A percentile compares a stretch with the other conserved stretches of the same genome.
phyloP scores from a whole-genome alignment of 2,797 vertebrate genomes.

The Lemur catta region DNA sequence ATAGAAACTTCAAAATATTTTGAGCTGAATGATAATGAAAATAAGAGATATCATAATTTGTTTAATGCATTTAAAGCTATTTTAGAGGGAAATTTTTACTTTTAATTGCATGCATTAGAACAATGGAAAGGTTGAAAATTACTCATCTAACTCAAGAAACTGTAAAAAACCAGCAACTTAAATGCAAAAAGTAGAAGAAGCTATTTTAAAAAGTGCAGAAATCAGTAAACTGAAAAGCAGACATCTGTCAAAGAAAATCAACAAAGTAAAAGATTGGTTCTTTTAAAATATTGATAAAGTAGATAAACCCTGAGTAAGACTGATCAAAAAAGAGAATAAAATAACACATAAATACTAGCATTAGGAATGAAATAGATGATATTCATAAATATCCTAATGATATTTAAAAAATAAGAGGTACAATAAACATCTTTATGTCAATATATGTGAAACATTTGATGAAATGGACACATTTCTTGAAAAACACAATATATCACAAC shows the following conservation, averaged over 20 bases:
- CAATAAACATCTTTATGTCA: background rate
- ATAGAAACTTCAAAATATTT: background rate
- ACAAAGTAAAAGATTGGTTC: background rate
- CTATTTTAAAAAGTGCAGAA: background rate
- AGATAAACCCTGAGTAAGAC: background rate
- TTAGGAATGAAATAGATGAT: background rate
- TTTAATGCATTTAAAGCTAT: background rate
- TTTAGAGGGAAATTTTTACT: background rate
- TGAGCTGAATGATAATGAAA: background rate
- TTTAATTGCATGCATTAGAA: background rate
- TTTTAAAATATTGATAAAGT: background rate
- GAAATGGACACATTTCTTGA: background rate
- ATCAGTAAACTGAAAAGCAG: background rate
- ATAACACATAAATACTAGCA: background rate
- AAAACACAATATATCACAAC: background rate
- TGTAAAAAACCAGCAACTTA: background rate
- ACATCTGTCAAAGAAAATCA: background rate
- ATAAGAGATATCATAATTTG: background rate
- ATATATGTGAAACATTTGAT: background rate
- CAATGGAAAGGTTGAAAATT: background rate
- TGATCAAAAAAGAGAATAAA: background rate
- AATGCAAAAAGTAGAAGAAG: background rate
- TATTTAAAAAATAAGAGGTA: background rate
- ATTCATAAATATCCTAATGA: background rate
- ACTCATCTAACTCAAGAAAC: background rate